Evolutionary conservation across 2,888 invertebrate genomes (phyloP).

Genomic region (Diloba caeruleocephala): DNA sequence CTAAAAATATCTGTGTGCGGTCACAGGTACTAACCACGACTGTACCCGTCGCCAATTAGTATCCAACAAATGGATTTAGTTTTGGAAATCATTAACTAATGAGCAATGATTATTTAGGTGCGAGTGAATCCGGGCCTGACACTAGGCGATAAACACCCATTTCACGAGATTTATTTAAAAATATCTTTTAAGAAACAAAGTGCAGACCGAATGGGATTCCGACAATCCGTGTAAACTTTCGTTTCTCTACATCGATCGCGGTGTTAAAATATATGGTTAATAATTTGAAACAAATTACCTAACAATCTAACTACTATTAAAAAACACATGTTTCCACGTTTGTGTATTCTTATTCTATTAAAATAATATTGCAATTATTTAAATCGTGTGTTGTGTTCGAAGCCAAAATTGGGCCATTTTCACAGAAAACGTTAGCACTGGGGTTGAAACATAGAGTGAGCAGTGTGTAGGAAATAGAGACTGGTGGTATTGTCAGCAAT

Average conservation of each 20-base stretch:
- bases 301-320: no score
- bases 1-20: no score
- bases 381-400: neutral
- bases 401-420: neutral
- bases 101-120: constrained; percentile 1
- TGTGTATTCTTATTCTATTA: no score
- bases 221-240: neutral
- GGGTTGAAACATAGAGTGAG: no score
- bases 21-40: no score
- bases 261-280: neutral
- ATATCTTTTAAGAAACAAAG: constrained; percentile 15
- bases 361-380: no score
- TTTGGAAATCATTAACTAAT: constrained; percentile 3
- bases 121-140: constrained; percentile 1
- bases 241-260: neutral
- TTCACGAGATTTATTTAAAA: constrained; percentile 9
- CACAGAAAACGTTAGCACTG: no score
- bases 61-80: neutral
- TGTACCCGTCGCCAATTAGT: no score
- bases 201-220: neutral
- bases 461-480: no score
- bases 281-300: neutral
- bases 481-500: no score
- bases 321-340: no score
- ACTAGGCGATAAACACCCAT: constrained; percentile 7